Evolutionary conservation across 2,888 invertebrate species (phyloP).

Genomic region (Melieria omissa): DNA sequence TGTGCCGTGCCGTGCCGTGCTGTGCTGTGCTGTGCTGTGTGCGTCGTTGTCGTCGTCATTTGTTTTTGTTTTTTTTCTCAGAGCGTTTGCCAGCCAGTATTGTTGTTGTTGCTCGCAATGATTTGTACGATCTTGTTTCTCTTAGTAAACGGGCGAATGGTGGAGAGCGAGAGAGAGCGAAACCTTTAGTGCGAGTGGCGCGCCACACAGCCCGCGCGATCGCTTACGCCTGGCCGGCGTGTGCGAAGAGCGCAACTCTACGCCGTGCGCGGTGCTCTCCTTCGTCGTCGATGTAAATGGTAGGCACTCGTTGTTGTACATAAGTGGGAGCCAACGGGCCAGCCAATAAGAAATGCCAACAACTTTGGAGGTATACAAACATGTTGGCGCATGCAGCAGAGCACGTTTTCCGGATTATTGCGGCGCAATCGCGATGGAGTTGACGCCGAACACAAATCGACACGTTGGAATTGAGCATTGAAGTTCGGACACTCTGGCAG

Average conservation of each 20-base stretch:
- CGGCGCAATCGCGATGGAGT: no score
- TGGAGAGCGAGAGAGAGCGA: background rate
- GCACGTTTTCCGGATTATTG: no score
- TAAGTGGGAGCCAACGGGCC: slow-evolving; percentile 13
- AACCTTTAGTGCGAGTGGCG: no score
- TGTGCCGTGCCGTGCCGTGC: slow-evolving; percentile 29
- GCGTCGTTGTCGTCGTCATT: slow-evolving; percentile 29
- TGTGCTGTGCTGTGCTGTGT: slow-evolving; percentile 40
- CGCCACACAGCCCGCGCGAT: no score
- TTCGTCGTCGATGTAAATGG: background rate
- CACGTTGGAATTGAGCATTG: no score
- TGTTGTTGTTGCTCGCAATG: slow-evolving; percentile 39
- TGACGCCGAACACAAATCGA: no score
- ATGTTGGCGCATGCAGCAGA: background rate
- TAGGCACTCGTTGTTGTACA: slow-evolving; percentile 23
- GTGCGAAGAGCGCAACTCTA: background rate
- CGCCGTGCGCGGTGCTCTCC: background rate
- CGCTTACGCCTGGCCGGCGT: background rate
- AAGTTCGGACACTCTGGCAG: no score
- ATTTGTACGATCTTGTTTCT: slow-evolving; percentile 22
- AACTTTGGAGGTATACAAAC: slow-evolving; percentile 17
- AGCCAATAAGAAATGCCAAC: slow-evolving; percentile 30
- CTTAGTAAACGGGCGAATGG: background rate
- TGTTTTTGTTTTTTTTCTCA: slow-evolving; percentile 27
- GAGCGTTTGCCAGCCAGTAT: slow-evolving; percentile 39